Evolutionary conservation across 1,140 invertebrate species (phyloP).

Genomic region (Aricia agestis): DNA sequence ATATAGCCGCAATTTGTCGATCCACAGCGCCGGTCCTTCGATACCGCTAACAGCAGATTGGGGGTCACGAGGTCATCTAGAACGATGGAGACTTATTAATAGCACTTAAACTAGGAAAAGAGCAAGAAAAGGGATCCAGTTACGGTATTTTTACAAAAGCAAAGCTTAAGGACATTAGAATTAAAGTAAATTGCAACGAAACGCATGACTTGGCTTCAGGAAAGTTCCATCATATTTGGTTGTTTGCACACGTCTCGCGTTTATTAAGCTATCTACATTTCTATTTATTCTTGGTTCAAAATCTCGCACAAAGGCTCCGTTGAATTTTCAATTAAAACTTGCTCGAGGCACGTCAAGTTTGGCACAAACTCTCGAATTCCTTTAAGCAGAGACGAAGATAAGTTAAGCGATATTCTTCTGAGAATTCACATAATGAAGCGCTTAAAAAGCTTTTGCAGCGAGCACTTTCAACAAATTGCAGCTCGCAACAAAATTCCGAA

Average conservation of each 20-base stretch:
- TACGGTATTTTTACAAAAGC: no score
- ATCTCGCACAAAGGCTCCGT: neutral
- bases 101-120: neutral
- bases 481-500: slow-evolving; percentile 27
- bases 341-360: neutral
- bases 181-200: no score
- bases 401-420: slow-evolving; percentile 15
- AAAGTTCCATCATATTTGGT: neutral
- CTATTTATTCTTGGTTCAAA: neutral
- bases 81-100: neutral
- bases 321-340: neutral
- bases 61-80: neutral
- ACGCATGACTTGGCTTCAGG: no score
- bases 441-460: slow-evolving; percentile 29
- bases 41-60: neutral
- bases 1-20: slow-evolving; percentile 1
- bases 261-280: neutral
- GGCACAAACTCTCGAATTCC: neutral
- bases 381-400: slow-evolving; percentile 10
- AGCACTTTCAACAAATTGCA: slow-evolving; percentile 33
- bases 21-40: slow-evolving; percentile 1
- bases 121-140: no score
- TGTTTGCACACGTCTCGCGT: neutral
- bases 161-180: no score
- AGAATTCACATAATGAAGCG: slow-evolving; percentile 23